A percentile compares a stretch with the other conserved stretches of the same genome.
Conservation (phyloP, 2,888 invertebrate genomes). For the Cerceris ruficornis region DNA sequence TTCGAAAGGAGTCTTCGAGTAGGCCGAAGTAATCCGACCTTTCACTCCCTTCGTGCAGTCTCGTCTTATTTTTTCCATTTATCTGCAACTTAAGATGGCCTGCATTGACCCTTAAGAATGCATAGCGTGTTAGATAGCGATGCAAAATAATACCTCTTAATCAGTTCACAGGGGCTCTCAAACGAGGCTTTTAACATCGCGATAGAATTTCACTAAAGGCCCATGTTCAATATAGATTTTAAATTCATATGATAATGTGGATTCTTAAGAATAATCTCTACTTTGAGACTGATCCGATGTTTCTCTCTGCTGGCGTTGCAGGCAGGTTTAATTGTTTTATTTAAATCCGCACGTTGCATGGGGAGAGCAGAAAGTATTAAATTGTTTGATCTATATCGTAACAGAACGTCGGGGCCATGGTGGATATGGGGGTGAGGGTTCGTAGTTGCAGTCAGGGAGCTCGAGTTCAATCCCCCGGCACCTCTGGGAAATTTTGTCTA, state of each 20-base stretch:
- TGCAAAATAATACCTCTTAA: slow-evolving; percentile 69
- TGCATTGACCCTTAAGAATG: slow-evolving; percentile 66
- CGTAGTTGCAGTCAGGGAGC: no score
- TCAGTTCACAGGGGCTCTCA: slow-evolving; percentile 56
- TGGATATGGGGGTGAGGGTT: no score
- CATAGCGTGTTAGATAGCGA: slow-evolving; percentile 56
- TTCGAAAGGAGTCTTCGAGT: slow-evolving; percentile 43
- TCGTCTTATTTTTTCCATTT: slow-evolving; percentile 57
- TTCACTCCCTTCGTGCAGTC: slow-evolving; percentile 42
- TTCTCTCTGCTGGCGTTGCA: background rate
- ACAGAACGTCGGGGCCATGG: no score
- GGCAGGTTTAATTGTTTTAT: no score
- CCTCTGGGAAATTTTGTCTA: no score
- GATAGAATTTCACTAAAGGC: background rate
- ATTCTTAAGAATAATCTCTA: no score
- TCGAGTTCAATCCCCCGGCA: no score
- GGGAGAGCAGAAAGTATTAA: no score
- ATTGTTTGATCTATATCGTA: no score
- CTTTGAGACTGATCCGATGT: background rate
- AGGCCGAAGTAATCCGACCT: slow-evolving; percentile 46
- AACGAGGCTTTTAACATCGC: background rate
- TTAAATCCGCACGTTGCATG: no score
- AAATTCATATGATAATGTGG: no score
- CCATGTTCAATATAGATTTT: background rate
- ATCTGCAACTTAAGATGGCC: slow-evolving; percentile 65